These are phyloP conservation scores for Trachemys scripta DNA, from an alignment of 2,113 vertebrate species.

Conservation along the genomic window DNA sequence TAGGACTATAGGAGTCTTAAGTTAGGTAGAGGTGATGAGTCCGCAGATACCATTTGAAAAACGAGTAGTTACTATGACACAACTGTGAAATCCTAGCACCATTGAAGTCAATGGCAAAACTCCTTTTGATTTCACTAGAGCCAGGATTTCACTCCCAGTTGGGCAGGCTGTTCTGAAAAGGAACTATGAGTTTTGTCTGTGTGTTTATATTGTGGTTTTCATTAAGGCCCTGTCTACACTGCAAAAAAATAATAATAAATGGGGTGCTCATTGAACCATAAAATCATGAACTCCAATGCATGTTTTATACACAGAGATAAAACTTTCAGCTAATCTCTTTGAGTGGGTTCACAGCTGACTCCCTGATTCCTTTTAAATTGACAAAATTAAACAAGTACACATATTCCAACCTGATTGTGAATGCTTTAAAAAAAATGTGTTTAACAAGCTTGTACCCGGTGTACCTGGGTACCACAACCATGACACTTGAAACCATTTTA, in stretches of 20 bases:
- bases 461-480: background rate
- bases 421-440: background rate
- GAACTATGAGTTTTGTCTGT: background rate
- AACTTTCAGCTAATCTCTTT: background rate
- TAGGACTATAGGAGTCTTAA: background rate
- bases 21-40: background rate
- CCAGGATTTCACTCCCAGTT: background rate
- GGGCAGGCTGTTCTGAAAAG: background rate
- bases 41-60: background rate
- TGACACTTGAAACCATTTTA: background rate
- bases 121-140: background rate
- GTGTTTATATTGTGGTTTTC: background rate
- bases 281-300: background rate
- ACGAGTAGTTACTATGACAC: background rate
- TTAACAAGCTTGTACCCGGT: background rate
- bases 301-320: background rate
- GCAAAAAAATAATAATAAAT: background rate
- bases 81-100: background rate
- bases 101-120: background rate
- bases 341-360: background rate
- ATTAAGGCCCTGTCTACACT: background rate
- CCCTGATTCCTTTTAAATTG: background rate
- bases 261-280: background rate
- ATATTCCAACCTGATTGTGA: background rate
- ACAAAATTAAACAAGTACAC: background rate